A percentile compares a stretch with the other conserved stretches of the same genome.
Conservation (phyloP, 2,888 invertebrate genomes). For the Dicranocentrus wangi region DNA sequence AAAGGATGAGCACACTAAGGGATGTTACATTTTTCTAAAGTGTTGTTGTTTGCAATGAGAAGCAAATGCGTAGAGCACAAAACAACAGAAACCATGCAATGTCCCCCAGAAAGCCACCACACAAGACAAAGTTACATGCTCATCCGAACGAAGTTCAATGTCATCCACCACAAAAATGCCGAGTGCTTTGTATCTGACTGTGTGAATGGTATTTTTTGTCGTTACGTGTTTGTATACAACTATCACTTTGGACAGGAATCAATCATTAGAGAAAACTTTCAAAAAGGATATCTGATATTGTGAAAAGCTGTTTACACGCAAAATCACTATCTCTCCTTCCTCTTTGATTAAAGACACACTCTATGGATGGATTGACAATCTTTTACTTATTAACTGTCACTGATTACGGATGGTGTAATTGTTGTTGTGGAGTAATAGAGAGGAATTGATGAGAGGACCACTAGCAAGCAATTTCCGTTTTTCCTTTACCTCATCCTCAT, state of each 20-base stretch:
- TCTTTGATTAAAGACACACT: constrained; percentile 4
- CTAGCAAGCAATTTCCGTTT: constrained; percentile 46
- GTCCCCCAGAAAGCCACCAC: too few relatives aligned
- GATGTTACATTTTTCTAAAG: too few relatives aligned
- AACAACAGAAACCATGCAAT: too few relatives aligned
- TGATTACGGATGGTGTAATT: constrained; percentile 7
- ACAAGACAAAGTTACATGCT: constrained; percentile 20
- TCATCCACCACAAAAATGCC: constrained; percentile 44
- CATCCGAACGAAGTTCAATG: constrained; percentile 56
- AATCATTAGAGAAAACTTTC: constrained; percentile 1
- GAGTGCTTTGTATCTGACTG: background rate
- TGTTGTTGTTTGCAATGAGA: too few relatives aligned
- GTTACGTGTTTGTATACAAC: background rate
- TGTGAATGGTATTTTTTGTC: background rate
- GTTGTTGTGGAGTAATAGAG: background rate
- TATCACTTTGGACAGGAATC: background rate
- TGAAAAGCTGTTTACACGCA: background rate
- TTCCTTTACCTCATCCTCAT: constrained; percentile 16
- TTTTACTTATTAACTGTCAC: constrained; percentile 4
- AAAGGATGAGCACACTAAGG: too few relatives aligned
- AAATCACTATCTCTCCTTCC: background rate
- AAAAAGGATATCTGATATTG: too few relatives aligned
- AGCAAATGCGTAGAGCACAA: too few relatives aligned
- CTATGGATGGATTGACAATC: background rate
- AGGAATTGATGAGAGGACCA: background rate